phyloP scores from a whole-genome alignment of 1,140 invertebrate genomes.

The Conus ventricosus region DNA sequence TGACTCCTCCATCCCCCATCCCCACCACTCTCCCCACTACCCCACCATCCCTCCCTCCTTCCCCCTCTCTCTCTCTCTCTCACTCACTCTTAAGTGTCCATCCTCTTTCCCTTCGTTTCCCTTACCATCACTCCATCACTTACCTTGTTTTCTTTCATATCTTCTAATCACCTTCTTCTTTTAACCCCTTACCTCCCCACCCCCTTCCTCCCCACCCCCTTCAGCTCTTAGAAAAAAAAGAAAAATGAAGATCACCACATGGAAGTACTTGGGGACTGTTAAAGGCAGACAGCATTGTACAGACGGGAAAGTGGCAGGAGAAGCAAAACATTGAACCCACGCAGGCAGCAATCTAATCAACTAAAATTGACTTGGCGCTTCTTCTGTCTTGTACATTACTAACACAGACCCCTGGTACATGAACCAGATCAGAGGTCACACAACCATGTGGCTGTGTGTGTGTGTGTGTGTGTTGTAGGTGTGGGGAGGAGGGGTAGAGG shows the following conservation, averaged over 20 bases:
- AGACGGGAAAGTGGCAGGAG: no score
- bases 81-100: neutral
- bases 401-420: no score
- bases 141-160: neutral
- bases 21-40: neutral
- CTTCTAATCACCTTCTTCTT: neutral
- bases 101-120: neutral
- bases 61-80: neutral
- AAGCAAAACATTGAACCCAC: no score
- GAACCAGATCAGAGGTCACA: no score
- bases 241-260: slow-evolving; percentile 2
- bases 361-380: no score
- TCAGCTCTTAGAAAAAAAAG: no score
- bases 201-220: neutral
- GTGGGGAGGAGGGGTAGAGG: no score
- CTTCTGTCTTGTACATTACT: no score
- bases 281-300: neutral
- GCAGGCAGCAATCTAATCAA: no score
- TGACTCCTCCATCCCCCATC: neutral
- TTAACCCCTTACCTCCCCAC: neutral
- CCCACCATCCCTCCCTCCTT: neutral
- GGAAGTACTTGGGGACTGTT: neutral
- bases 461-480: no score
- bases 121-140: neutral
- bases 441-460: no score